These are phyloP conservation scores for Drosophila micromelanica DNA, from an alignment of 1,140 invertebrate species.

Conservation along the genomic window DNA sequence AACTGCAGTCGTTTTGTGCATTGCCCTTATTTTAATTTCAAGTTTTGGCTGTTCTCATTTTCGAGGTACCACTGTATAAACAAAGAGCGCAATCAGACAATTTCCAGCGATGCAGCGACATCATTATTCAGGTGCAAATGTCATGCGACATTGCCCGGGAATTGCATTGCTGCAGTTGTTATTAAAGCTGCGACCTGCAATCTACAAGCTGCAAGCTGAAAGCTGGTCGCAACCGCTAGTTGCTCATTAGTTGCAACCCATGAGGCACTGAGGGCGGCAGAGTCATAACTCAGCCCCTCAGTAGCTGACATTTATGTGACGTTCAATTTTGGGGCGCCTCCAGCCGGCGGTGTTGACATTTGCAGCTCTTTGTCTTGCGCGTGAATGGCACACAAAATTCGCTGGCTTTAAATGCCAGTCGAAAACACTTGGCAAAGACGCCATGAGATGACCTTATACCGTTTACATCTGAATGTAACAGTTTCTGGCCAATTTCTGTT, in stretches of 20 bases:
- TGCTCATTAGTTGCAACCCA: conserved; percentile 7
- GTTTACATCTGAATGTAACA: background rate
- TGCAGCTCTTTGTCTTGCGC: conserved; percentile 12
- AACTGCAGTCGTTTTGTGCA: too few relatives aligned
- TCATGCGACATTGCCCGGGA: conserved; percentile 9
- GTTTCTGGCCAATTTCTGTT: background rate
- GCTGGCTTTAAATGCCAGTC: conserved; percentile 14
- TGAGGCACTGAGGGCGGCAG: background rate
- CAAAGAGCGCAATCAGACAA: conserved; percentile 38
- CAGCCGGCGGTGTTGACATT: conserved; percentile 30
- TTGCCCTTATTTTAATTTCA: too few relatives aligned
- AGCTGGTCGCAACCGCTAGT: background rate
- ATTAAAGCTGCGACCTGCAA: conserved; percentile 15
- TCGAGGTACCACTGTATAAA: conserved; percentile 16
- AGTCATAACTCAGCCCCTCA: conserved; percentile 30
- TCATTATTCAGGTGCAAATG: conserved; percentile 68
- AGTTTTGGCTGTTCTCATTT: background rate
- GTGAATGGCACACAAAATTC: background rate
- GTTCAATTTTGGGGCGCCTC: conserved; percentile 14
- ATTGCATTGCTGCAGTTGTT: conserved; percentile 21
- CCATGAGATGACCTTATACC: conserved; percentile 29
- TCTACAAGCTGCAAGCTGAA: background rate
- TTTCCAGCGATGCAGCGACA: conserved; percentile 44
- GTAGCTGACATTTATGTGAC: conserved; percentile 41
- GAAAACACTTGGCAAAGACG: background rate